Percentiles rank a stretch among this genome's conserved stretches.
Conservation (phyloP, 2,888 invertebrate species). For the Dicyrtomina minuta region DNA sequence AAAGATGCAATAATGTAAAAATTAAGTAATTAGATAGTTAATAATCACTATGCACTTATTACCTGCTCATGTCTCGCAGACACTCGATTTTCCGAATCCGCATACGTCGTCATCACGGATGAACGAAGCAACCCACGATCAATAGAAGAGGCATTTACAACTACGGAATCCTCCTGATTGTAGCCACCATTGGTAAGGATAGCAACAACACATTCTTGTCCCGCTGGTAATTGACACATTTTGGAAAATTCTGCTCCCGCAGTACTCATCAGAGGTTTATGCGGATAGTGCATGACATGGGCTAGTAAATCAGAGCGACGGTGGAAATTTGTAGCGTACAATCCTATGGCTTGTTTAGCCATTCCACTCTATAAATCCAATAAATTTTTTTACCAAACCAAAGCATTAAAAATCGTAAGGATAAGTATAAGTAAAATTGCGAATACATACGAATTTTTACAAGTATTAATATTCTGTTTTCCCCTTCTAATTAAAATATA, state of each 20-base stretch:
- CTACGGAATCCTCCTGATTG: slow-evolving; percentile 67
- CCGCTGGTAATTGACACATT: slow-evolving; percentile 54
- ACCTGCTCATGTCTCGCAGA: slow-evolving; percentile 2
- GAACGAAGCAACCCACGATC: slow-evolving; percentile 63
- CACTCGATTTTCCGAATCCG: slow-evolving; percentile 17
- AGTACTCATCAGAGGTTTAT: slow-evolving; percentile 65
- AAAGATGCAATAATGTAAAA: not conserved
- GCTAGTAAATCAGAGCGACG: slow-evolving; percentile 65
- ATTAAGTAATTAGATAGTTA: slow-evolving; percentile 1
- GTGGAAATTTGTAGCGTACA: slow-evolving; percentile 66
- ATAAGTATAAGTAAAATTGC: not conserved
- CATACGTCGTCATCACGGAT: slow-evolving; percentile 28
- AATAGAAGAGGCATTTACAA: slow-evolving; percentile 63
- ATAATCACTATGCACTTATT: not conserved
- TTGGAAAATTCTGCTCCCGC: slow-evolving; percentile 64
- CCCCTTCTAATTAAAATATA: too few species aligned
- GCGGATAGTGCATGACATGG: slow-evolving; percentile 65
- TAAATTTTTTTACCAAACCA: not conserved
- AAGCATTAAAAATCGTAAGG: not conserved
- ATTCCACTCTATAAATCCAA: slow-evolving; percentile 60
- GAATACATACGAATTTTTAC: not conserved
- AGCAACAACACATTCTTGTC: slow-evolving; percentile 65
- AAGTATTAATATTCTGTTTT: too few species aligned
- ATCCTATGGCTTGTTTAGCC: slow-evolving; percentile 66
- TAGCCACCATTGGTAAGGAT: slow-evolving; percentile 66